Evolutionary conservation across 2,113 vertebrate species (phyloP).

Genomic region (Hemicordylus capensis): DNA sequence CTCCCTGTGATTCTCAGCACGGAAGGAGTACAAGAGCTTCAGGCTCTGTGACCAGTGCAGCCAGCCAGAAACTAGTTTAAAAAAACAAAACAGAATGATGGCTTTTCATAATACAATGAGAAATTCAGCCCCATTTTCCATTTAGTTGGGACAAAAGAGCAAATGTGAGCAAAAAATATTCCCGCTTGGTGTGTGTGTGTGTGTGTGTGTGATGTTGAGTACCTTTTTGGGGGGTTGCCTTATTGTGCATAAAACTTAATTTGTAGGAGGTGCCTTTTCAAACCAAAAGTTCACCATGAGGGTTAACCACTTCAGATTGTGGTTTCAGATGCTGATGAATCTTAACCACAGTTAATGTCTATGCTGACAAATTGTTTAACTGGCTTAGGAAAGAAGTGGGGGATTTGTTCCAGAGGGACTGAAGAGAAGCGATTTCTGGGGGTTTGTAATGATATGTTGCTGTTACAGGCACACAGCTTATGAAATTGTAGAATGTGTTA

Average conservation of each 20-base stretch:
- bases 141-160: neutral
- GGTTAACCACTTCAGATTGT: neutral
- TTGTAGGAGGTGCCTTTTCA: neutral
- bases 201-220: neutral
- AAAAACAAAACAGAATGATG: too few relatives aligned
- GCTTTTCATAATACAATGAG: neutral
- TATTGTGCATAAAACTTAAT: neutral
- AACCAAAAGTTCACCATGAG: neutral
- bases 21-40: neutral
- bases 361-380: neutral
- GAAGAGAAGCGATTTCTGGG: too few relatives aligned
- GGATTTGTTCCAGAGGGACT: too few relatives aligned
- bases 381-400: too few relatives aligned
- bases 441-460: too few relatives aligned
- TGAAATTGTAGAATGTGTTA: neutral
- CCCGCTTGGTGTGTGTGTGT: neutral
- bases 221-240: neutral
- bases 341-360: neutral
- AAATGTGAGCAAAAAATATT: fast-evolving
- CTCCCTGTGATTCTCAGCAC: neutral
- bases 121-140: neutral
- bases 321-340: neutral
- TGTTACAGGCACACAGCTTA: neutral
- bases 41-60: neutral
- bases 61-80: neutral